Conservation (phyloP, 2,888 invertebrate genomes). For the Volucella inanis region DNA sequence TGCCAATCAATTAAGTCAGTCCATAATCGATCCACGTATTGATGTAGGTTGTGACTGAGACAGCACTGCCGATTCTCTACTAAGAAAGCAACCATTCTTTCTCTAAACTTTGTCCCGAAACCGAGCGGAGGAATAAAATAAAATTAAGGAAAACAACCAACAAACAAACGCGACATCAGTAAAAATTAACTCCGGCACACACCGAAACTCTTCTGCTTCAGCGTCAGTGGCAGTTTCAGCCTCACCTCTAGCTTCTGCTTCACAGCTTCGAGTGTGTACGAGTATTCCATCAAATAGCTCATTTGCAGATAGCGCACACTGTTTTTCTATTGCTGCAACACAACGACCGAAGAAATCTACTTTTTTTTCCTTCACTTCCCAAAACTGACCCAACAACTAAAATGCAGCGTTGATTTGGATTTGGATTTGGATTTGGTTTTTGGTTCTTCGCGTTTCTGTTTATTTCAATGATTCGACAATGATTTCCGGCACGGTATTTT, state of each 20-base stretch:
- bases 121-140: too few species aligned
- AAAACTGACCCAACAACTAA: not conserved
- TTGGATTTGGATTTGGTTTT: not conserved
- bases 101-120: too few species aligned
- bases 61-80: not conserved
- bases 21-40: conserved; percentile 2
- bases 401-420: conserved; percentile 1
- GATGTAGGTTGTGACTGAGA: conserved; percentile 41
- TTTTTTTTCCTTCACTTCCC: too few species aligned
- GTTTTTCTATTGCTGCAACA: not conserved
- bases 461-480: not conserved
- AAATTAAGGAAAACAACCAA: too few species aligned
- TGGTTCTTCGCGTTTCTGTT: not conserved
- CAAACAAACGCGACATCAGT: conserved; percentile 23
- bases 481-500: not conserved
- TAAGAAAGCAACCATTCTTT: too few species aligned
- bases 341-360: not conserved
- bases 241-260: too few species aligned
- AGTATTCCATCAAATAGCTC: conserved; percentile 7
- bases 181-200: conserved; percentile 11
- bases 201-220: conserved; percentile 33
- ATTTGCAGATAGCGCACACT: conserved; percentile 12
- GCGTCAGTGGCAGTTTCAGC: too few species aligned
- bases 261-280: conserved; percentile 22
- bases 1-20: not conserved